phyloP scores from a whole-genome alignment of 2,888 invertebrate species.

The Heliconius sara region DNA sequence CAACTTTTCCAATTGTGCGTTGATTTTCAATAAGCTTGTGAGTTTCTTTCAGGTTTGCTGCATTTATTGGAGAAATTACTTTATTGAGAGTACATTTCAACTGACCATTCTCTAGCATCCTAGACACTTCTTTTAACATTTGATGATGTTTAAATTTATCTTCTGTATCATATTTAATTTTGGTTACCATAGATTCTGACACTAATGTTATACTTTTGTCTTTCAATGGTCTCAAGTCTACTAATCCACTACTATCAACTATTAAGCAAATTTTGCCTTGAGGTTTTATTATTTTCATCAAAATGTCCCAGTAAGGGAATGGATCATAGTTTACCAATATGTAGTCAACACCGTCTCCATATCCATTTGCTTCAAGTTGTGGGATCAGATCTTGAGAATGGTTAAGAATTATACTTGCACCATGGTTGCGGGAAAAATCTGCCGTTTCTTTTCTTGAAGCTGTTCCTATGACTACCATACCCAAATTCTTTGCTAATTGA shows the following conservation, averaged over 20 bases:
- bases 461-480: slow-evolving; percentile 74
- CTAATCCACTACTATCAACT: slow-evolving; percentile 69
- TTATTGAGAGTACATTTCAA: slow-evolving; percentile 68
- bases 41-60: slow-evolving; percentile 69
- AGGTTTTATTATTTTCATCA: slow-evolving; percentile 70
- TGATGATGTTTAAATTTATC: slow-evolving; percentile 68
- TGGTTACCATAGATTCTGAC: slow-evolving; percentile 71
- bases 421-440: slow-evolving; percentile 62
- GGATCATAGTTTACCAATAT: slow-evolving; percentile 76
- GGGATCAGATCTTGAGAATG: slow-evolving; percentile 66
- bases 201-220: slow-evolving; percentile 73
- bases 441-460: slow-evolving; percentile 69
- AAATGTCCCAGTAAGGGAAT: slow-evolving; percentile 72
- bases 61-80: slow-evolving; percentile 71
- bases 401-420: slow-evolving; percentile 69
- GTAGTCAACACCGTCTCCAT: slow-evolving; percentile 67
- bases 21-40: slow-evolving; percentile 69
- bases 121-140: slow-evolving; percentile 64
- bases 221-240: slow-evolving; percentile 66
- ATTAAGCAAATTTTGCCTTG: slow-evolving; percentile 74
- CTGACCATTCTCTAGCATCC: slow-evolving; percentile 65
- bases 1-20: slow-evolving; percentile 69
- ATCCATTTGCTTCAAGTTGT: slow-evolving; percentile 66
- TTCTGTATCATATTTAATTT: slow-evolving; percentile 70
- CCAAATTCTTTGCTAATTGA: slow-evolving; percentile 69